Conservation (phyloP, 2,113 vertebrate genomes). For the Paracanthobrama guichenoti region DNA sequence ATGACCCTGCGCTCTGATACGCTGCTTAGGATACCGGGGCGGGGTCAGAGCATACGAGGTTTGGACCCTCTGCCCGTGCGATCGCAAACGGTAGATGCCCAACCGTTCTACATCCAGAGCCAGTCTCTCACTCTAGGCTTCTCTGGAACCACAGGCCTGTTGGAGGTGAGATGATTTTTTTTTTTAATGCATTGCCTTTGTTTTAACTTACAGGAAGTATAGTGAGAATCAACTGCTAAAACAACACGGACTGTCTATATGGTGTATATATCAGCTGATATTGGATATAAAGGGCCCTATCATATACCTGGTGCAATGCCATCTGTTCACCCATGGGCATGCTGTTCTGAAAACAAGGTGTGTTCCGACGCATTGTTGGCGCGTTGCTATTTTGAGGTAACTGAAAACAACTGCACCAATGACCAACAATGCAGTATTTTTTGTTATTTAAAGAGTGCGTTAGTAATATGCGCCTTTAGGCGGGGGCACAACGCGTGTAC, state of each 20-base stretch:
- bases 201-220: background rate
- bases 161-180: slow-evolving; percentile 79
- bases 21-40: slow-evolving; percentile 79
- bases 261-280: background rate
- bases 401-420: too few relatives aligned
- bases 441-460: too few relatives aligned
- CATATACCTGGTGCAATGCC: too few relatives aligned
- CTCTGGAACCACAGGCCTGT: slow-evolving; percentile 84
- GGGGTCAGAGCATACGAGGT: slow-evolving; percentile 63
- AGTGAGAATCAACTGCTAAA: background rate
- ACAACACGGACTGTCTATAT: background rate
- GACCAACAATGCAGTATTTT: too few relatives aligned
- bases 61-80: slow-evolving; percentile 77
- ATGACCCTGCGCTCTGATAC: slow-evolving; percentile 78
- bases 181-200: background rate
- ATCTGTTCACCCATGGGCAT: too few relatives aligned
- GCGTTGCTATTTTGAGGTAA: too few relatives aligned
- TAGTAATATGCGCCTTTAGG: too few relatives aligned
- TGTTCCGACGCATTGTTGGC: too few relatives aligned
- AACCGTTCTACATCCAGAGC: slow-evolving; percentile 86
- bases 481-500: too few relatives aligned
- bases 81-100: slow-evolving; percentile 71
- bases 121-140: slow-evolving; percentile 89
- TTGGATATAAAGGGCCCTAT: background rate
- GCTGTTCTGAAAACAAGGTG: too few relatives aligned